A percentile compares a stretch with the other conserved stretches of the same genome.
Evolutionary conservation across 2,113 vertebrate genomes (phyloP).

Genomic region (Telmatochromis sp.): DNA sequence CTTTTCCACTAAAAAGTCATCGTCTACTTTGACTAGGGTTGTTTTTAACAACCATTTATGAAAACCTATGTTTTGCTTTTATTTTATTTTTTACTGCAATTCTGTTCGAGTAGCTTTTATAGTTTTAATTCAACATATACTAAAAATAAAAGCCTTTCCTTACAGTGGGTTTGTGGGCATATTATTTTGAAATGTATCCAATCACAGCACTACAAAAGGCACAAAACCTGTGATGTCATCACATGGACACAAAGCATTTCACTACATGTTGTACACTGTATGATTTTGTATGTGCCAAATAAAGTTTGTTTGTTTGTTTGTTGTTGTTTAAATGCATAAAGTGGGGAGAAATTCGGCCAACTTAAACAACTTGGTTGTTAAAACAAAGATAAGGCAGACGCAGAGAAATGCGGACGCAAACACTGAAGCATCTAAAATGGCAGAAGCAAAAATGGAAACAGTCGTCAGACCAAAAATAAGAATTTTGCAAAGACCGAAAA

Average conservation of each 20-base stretch:
- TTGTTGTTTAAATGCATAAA: background rate
- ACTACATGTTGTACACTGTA: background rate
- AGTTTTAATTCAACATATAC: background rate
- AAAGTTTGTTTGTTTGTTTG: background rate
- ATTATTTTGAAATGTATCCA: background rate
- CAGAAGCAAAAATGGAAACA: fast-evolving
- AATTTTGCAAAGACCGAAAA: background rate
- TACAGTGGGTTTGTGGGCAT: background rate
- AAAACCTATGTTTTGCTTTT: background rate
- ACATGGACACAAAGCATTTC: background rate
- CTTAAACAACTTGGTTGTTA: background rate
- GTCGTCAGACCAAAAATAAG: background rate
- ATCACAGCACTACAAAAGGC: background rate
- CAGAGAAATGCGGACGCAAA: background rate
- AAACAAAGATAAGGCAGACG: background rate
- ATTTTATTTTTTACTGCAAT: background rate
- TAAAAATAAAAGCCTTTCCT: background rate
- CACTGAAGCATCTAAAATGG: background rate
- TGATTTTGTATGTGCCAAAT: background rate
- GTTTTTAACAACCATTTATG: background rate
- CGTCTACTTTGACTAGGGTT: background rate
- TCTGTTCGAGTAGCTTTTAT: background rate
- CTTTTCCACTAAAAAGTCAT: background rate
- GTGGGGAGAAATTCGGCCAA: background rate
- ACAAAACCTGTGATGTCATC: background rate